Evolutionary conservation across 2,888 invertebrate species (phyloP), one percentile per base, ranked within the genome.

Genomic region (Schizotus pectinicornis): DNA sequence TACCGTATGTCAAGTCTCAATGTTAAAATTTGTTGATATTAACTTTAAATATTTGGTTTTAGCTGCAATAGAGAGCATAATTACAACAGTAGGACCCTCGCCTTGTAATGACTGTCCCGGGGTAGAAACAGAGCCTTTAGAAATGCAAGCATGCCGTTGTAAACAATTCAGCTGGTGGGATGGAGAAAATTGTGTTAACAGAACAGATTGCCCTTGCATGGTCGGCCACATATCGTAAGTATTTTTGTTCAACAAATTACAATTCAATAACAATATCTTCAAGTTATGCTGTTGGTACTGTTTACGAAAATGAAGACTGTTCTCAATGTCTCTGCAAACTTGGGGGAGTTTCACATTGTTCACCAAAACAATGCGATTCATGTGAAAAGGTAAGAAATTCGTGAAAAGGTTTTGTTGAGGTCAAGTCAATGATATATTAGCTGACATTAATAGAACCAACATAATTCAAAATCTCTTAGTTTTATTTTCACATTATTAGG

Each of bases 321-420:
- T 85, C 89, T 62, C 86, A 90, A 66, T 95, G 95, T 71, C 82
- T 88, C 38, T 95, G 95, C 74, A 85, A 88, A 62, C 74, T 93
- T 34, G 89, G 90, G 14, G 94, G 94, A 7, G 80, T 85, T 22
- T 78, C 88, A 0, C 83, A 85, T 65, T 95, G 95, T 74, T 82
- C 82, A 37, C 86, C 87, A 1, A 88, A 89, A 70, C 85, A 82
- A 65, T 88, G 92, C 70, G 86, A 86, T 52, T 77, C 82, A 1
- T 94, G 94, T 72, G 79, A 76, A 11, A 72, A 80, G 72, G 84
- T 84, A 71, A 74, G 72, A 73, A 22, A n/a, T n/a, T n/a, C n/a
- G n/a, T n/a, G n/a, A n/a, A n/a, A n/a, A n/a, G n/a, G n/a, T n/a
- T n/a, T n/a, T n/a, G n/a, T n/a, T n/a, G n/a, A n/a, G n/a, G n/a